Evolutionary conservation across 2,113 vertebrate species (phyloP).

Genomic region (Origma solitaria): DNA sequence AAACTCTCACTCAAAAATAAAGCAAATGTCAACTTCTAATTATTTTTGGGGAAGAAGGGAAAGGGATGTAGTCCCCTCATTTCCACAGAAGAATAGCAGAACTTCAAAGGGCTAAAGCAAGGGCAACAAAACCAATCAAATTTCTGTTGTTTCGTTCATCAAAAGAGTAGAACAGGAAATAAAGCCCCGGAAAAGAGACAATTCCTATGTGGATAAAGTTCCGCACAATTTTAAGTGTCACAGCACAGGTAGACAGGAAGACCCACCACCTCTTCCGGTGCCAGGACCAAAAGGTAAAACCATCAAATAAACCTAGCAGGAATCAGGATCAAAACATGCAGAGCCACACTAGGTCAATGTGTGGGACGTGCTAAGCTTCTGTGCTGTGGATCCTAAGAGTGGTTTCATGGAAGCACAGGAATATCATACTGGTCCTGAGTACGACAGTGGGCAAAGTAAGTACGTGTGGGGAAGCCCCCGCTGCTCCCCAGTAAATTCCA

Average conservation of each 20-base stretch:
- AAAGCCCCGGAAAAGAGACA: background rate
- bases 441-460: rapidly evolving
- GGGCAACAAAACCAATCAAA: background rate
- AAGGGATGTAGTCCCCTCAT: background rate
- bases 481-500: background rate
- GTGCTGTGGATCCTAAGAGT: background rate
- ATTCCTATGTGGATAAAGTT: background rate
- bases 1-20: background rate
- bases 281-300: background rate
- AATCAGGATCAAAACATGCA: background rate
- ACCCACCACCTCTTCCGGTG: background rate
- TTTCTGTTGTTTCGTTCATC: background rate
- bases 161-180: background rate
- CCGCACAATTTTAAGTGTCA: background rate
- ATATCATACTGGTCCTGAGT: background rate
- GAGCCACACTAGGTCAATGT: background rate
- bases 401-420: background rate
- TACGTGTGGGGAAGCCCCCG: background rate
- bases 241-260: background rate
- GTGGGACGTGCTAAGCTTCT: background rate
- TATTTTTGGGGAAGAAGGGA: background rate
- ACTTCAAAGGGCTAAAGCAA: background rate
- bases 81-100: background rate
- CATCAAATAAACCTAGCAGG: background rate
- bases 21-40: background rate